Evolutionary conservation across 2,888 invertebrate genomes (phyloP), one percentile per base, ranked within the genome.

Genomic region (Diarsia mendica): DNA sequence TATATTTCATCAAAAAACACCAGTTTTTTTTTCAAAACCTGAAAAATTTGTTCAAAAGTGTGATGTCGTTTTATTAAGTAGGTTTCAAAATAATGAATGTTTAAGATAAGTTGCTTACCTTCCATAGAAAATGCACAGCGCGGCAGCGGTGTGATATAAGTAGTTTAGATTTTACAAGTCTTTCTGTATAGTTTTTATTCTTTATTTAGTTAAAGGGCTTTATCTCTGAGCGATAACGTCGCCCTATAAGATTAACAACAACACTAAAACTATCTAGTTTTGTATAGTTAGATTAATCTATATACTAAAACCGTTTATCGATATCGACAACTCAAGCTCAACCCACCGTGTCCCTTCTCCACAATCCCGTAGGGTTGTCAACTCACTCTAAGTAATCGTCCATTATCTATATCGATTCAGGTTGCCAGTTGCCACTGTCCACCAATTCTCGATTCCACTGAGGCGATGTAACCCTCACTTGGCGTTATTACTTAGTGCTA

Each of bases 371-470:
- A 91, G 92, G 91, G 91, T 91, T 93, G 93, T 92, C 94, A 92
- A 91, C 90, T 92, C 89, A 87, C 90, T 89, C 88, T 93, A 92
- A 94, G 93, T 94, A 94, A 94, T 94, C 93, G 92, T 77, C 92
- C 91, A 93, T 93, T 94, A 93, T 93, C 92, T 92, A 90, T 92
- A 93, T 92, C 92, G 92, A 93, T 92, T 93, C 90, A 88, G 87
- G 87, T 89, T 85, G 85, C 87, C 88, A 84, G 87, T 89, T 85
- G 85, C 87, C 88, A 84, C 85, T 88, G 88, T 89, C 89, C 90
- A 89, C 88, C 87, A 88, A 90, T 90, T 89, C 89, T 85, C 88
- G 85, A 88, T 85, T 80, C 81, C 74, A 66, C 77, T 71, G 69
- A 72, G 76, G 84, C 76, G 46, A 63, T 20, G 61, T 61, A 44